Conservation (phyloP, 2,797 vertebrate genomes). For the Pseudochaenichthys georgianus region DNA sequence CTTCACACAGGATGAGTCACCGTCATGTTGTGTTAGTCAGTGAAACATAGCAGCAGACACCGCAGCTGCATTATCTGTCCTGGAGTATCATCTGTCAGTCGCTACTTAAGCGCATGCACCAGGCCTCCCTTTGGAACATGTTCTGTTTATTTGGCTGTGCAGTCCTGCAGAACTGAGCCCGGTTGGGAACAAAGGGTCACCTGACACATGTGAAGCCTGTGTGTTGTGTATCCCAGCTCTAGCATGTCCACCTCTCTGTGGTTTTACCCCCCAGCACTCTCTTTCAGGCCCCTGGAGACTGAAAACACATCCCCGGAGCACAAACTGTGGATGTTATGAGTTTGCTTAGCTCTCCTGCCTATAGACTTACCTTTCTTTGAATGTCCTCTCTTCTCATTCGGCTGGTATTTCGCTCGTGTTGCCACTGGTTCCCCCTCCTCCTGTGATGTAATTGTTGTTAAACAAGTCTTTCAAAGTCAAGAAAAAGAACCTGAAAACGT, state of each 20-base stretch:
- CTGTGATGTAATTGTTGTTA: constrained; percentile 71
- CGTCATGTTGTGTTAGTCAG: constrained; percentile 11
- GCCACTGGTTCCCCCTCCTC: constrained; percentile 33
- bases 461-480: constrained; percentile 73
- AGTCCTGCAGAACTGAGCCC: constrained; percentile 67
- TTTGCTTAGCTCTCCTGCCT: constrained; percentile 63
- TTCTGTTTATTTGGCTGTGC: constrained; percentile 67
- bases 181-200: constrained; percentile 71
- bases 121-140: constrained; percentile 45
- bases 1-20: constrained; percentile 7
- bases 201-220: constrained; percentile 51
- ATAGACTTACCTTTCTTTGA: constrained; percentile 41
- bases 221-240: constrained; percentile 62
- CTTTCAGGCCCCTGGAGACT: constrained; percentile 42
- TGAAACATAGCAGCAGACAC: constrained; percentile 8
- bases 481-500: constrained; percentile 59
- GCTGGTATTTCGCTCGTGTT: constrained; percentile 46
- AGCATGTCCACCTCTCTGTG: constrained; percentile 48
- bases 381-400: constrained; percentile 40
- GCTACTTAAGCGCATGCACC: constrained; percentile 32
- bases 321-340: constrained; percentile 53
- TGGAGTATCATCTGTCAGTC: constrained; percentile 35
- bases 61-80: constrained; percentile 20
- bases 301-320: constrained; percentile 52
- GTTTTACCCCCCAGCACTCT: constrained; percentile 34